Conservation (phyloP, 2,888 invertebrate species). For the Netelia virgata region DNA sequence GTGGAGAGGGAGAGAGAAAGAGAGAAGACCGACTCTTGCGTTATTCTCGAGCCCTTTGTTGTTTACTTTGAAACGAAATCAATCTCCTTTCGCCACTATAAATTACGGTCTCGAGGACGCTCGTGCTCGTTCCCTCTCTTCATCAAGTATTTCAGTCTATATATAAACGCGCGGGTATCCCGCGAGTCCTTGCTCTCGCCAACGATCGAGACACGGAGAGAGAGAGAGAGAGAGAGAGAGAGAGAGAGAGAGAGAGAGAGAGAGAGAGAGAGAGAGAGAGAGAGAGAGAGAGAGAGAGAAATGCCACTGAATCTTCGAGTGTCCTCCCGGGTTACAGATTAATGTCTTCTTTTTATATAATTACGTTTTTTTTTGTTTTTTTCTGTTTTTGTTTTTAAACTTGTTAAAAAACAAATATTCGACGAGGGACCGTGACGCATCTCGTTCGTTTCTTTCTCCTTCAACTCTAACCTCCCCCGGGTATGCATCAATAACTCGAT, state of each 20-base stretch:
- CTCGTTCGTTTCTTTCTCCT: not conserved
- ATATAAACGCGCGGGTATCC: not conserved
- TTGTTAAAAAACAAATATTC: conserved; percentile 3
- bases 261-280: no score
- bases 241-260: not conserved
- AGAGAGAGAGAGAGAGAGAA: not conserved
- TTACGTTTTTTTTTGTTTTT: not conserved
- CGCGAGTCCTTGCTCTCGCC: conserved; percentile 8
- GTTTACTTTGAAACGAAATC: conserved; percentile 29
- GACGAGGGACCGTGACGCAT: not conserved
- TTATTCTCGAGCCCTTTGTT: conserved; percentile 26
- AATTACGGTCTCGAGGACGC: conserved; percentile 14
- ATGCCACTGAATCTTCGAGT: conserved; percentile 38
- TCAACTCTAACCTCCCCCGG: conserved; percentile 15
- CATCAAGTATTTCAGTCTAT: conserved; percentile 6
- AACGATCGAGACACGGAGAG: no score
- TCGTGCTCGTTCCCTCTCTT: not conserved
- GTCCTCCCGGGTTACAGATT: not conserved
- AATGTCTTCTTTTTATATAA: not conserved
- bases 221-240: no score
- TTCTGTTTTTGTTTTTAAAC: conserved; percentile 3
- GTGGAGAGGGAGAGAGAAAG: no score
- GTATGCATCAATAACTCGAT: conserved; percentile 35
- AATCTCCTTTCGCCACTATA: conserved; percentile 29
- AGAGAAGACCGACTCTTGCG: not conserved